Conservation (phyloP, 2,888 invertebrate genomes). For the Papilio demoleus region DNA sequence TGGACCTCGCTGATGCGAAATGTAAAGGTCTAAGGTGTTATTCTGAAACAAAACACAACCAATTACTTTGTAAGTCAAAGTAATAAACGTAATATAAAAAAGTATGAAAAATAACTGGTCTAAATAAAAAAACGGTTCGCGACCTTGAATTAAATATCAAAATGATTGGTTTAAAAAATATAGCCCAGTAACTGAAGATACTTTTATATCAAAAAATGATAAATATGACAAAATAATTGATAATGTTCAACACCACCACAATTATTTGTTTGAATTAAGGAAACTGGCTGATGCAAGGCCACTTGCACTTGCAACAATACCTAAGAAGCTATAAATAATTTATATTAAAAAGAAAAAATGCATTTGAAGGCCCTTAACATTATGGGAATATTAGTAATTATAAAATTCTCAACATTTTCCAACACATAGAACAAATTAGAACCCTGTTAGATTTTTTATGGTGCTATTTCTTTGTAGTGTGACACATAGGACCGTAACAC, state of each 20-base stretch:
- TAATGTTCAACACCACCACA: too few species aligned
- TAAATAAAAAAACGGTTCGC: background rate
- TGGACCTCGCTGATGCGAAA: conserved; percentile 88
- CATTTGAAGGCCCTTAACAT: background rate
- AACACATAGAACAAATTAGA: background rate
- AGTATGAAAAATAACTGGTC: background rate
- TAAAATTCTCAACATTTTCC: background rate
- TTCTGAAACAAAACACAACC: conserved; percentile 55
- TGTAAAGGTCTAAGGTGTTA: conserved; percentile 86
- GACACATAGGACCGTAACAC: too few species aligned
- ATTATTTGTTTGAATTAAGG: background rate
- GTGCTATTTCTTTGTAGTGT: too few species aligned
- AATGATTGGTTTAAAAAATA: background rate
- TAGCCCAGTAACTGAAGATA: background rate
- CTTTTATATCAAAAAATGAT: background rate
- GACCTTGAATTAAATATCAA: background rate
- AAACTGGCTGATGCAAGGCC: background rate
- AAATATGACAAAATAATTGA: too few species aligned
- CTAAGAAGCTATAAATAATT: conserved; percentile 5
- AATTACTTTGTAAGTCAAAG: background rate
- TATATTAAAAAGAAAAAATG: background rate
- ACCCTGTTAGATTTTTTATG: background rate
- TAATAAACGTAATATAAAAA: background rate
- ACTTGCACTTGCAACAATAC: background rate
- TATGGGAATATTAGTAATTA: background rate